Percentiles rank a stretch among this genome's conserved stretches.
These are phyloP conservation scores for Matsumurasca onukii DNA, from an alignment of 1,140 invertebrate genomes.

Conservation along the genomic window DNA sequence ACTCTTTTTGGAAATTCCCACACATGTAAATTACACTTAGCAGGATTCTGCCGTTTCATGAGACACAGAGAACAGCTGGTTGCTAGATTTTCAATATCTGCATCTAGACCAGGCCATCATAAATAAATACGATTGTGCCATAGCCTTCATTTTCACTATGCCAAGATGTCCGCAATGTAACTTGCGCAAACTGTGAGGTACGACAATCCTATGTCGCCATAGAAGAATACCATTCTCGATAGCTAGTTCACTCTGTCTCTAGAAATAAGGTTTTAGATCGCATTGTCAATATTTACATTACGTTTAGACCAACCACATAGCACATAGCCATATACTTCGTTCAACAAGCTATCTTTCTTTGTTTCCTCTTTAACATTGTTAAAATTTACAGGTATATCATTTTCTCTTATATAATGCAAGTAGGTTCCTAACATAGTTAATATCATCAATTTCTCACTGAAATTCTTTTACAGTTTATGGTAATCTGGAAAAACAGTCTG, in stretches of 20 bases:
- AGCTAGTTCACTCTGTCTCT: constrained; percentile 22
- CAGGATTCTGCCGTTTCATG: not conserved
- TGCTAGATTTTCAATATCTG: not conserved
- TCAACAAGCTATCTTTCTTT: constrained; percentile 20
- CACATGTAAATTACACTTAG: not conserved
- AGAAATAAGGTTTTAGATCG: constrained; percentile 9
- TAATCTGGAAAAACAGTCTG: constrained; percentile 40
- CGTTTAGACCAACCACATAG: constrained; percentile 17
- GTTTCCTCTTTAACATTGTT: constrained; percentile 16
- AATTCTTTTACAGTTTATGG: constrained; percentile 31
- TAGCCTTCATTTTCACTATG: constrained; percentile 36
- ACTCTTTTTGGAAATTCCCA: not conserved
- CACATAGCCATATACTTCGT: not conserved
- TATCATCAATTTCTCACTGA: constrained; percentile 1
- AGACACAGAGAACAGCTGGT: not conserved
- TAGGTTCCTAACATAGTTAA: constrained; percentile 25
- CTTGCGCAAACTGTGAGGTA: constrained; percentile 28
- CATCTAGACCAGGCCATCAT: constrained; percentile 27
- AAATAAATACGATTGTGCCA: constrained; percentile 27
- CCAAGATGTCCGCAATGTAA: constrained; percentile 35
- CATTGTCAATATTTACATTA: not conserved
- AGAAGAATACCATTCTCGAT: not conserved
- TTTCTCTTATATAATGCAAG: constrained; percentile 16
- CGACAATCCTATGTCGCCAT: constrained; percentile 25
- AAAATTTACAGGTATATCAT: constrained; percentile 18